Percentiles rank a stretch among this genome's conserved stretches.
Conservation (phyloP, 2,113 vertebrate species). For the Callorhinus ursinus region DNA sequence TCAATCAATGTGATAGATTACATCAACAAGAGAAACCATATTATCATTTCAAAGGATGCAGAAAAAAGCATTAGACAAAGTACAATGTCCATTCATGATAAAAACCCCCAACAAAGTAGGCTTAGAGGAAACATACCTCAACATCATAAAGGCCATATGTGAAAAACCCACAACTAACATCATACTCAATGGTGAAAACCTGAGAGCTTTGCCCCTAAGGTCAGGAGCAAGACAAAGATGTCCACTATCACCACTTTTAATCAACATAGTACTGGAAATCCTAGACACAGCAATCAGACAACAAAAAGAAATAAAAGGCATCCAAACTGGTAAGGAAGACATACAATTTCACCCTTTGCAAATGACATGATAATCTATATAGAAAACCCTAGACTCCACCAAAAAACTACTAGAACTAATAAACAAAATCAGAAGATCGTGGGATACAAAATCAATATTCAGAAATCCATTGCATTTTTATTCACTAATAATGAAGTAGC, state of each 20-base stretch:
- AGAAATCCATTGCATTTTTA: background rate
- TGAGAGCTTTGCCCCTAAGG: background rate
- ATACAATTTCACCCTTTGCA: background rate
- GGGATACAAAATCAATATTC: background rate
- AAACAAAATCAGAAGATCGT: background rate
- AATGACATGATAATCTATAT: background rate
- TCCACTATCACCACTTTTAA: background rate
- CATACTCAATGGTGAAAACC: background rate
- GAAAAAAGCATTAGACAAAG: background rate
- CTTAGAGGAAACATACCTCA: background rate
- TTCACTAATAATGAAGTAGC: background rate
- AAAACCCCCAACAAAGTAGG: background rate
- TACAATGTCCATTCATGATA: background rate
- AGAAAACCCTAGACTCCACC: background rate
- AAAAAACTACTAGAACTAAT: background rate
- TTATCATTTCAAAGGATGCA: background rate
- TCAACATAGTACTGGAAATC: background rate
- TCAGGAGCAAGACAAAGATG: background rate
- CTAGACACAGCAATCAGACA: background rate
- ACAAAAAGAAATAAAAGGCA: background rate
- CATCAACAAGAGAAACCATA: background rate
- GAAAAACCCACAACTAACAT: background rate
- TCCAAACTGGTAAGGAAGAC: background rate
- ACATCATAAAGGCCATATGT: background rate
- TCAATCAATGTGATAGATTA: background rate